A percentile compares a stretch with the other conserved stretches of the same genome.
phyloP scores from a whole-genome alignment of 2,113 vertebrate species.

The Myanophis thanlyinensis region DNA sequence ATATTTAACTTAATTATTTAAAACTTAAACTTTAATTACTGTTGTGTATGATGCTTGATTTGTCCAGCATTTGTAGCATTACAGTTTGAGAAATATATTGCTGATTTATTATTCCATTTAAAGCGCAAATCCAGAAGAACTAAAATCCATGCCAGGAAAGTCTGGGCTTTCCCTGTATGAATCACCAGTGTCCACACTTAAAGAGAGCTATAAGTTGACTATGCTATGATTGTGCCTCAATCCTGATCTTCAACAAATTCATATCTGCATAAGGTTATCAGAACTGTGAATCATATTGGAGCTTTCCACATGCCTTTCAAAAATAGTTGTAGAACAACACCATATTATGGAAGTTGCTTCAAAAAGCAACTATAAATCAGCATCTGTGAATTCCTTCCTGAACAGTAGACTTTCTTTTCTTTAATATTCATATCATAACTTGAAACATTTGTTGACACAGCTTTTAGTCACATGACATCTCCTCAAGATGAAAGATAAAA shows the following conservation, averaged over 20 bases:
- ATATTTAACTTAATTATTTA: background rate
- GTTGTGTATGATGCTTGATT: background rate
- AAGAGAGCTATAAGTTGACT: background rate
- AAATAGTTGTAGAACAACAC: background rate
- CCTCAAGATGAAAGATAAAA: constrained; percentile 47
- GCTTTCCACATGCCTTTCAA: background rate
- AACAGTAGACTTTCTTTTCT: constrained; percentile 28
- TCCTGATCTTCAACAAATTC: background rate
- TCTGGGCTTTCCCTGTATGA: background rate
- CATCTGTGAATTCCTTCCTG: constrained; percentile 37
- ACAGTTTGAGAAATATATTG: background rate
- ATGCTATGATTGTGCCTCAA: background rate
- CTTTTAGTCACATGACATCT: constrained; percentile 61
- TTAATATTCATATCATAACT: constrained; percentile 38
- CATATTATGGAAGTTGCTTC: background rate
- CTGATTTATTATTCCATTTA: background rate
- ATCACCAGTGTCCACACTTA: background rate
- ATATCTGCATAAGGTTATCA: background rate
- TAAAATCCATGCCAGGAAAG: background rate
- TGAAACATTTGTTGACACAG: constrained; percentile 42
- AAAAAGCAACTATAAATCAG: constrained; percentile 12
- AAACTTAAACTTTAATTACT: background rate
- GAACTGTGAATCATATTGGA: background rate
- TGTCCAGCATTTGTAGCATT: background rate
- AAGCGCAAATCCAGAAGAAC: background rate